phyloP scores from a whole-genome alignment of 2,113 vertebrate genomes.

The Brienomyrus longianalis region DNA sequence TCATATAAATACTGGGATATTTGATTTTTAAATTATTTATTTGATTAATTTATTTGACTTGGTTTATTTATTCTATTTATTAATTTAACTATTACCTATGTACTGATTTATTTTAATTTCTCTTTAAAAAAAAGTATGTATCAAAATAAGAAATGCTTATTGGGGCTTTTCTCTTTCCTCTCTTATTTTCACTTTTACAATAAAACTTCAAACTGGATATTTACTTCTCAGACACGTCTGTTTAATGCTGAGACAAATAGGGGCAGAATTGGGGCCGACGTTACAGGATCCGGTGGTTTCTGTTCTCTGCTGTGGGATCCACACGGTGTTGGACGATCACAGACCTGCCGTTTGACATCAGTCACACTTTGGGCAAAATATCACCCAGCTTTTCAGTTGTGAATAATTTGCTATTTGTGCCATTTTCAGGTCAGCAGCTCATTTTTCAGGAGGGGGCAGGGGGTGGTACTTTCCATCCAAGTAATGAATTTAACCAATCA shows the following conservation, averaged over 20 bases:
- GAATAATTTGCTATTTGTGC: not conserved
- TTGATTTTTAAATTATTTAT: constrained; percentile 52
- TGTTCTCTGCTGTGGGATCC: not conserved
- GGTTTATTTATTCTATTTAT: constrained; percentile 39
- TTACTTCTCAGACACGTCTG: constrained; percentile 34
- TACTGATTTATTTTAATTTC: constrained; percentile 36
- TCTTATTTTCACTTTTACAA: constrained; percentile 78
- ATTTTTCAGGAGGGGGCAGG: not conserved
- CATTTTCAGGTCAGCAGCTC: not conserved
- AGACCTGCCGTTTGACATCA: not conserved
- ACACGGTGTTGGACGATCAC: not conserved
- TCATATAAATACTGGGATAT: constrained; percentile 40
- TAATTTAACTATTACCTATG: constrained; percentile 47
- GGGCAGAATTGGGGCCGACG: not conserved
- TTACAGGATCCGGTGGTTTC: not conserved
- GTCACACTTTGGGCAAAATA: not conserved
- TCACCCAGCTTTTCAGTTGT: not conserved
- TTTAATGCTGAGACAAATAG: constrained; percentile 20
- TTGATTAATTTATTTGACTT: constrained; percentile 49
- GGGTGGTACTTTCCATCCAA: not conserved
- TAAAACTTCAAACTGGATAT: constrained; percentile 66
- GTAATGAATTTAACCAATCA: constrained; percentile 2
- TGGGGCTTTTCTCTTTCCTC: constrained; percentile 70
- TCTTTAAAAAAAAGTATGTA: constrained; percentile 50
- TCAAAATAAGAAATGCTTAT: constrained; percentile 61